Evolutionary conservation across 2,888 invertebrate species (phyloP).

Genomic region (Leptinotarsa rubiginosa): DNA sequence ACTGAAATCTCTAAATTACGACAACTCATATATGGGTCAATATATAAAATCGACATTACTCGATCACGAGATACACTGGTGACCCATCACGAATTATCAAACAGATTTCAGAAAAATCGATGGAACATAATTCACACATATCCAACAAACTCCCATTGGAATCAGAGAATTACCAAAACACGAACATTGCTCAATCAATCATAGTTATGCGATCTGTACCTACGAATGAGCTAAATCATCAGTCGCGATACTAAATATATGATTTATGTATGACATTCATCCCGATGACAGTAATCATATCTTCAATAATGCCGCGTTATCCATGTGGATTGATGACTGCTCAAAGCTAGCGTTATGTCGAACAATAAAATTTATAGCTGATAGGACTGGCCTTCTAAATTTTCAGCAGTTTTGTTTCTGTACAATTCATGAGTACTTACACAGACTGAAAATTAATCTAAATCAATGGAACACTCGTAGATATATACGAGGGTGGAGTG

Average conservation of each 20-base stretch:
- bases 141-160: no score
- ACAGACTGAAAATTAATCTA: no score
- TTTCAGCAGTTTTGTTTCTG: not conserved
- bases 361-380: conserved; percentile 6
- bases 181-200: not conserved
- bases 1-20: no score
- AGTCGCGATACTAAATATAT: conserved; percentile 14
- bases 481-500: no score
- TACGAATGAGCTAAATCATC: conserved; percentile 6
- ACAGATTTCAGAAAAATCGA: no score
- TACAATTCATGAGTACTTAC: no score
- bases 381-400: not conserved
- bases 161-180: not conserved
- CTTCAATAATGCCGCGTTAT: conserved; percentile 23
- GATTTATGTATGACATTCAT: conserved; percentile 26
- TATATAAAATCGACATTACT: no score
- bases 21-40: no score
- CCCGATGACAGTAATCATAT: conserved; percentile 26
- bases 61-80: no score
- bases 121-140: no score
- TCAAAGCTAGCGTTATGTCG: conserved; percentile 15
- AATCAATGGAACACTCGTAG: no score
- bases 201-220: conserved; percentile 1
- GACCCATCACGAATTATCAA: no score
- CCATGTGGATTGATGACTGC: conserved; percentile 20